Conservation (phyloP, 2,797 vertebrate species). For the Phaenicophaeus curvirostris region DNA sequence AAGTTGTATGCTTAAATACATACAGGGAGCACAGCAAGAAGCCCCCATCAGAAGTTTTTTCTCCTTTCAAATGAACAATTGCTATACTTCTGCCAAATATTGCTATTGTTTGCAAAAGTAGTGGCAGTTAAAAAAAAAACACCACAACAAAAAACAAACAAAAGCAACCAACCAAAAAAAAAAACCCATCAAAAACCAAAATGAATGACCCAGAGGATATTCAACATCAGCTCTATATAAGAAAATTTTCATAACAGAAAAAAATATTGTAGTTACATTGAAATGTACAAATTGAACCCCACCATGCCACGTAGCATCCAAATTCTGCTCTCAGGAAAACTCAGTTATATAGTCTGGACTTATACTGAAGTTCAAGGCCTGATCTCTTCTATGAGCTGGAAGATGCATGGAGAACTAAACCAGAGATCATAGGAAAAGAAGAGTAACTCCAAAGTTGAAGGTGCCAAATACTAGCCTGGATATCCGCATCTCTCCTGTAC, state of each 20-base stretch:
- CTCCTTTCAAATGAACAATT: no score
- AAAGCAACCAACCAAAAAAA: no score
- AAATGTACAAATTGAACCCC: not conserved
- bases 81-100: not conserved
- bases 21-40: no score
- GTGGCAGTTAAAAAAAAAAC: not conserved
- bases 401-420: not conserved
- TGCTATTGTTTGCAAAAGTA: not conserved
- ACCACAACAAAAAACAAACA: no score
- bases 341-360: not conserved
- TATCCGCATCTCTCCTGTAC: fast-evolving
- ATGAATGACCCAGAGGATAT: not conserved
- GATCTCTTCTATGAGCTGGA: not conserved
- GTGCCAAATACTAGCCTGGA: not conserved
- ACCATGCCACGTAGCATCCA: not conserved
- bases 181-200: no score
- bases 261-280: not conserved
- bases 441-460: not conserved
- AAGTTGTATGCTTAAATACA: no score
- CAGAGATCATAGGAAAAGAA: not conserved
- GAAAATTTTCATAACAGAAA: not conserved
- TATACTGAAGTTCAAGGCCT: not conserved
- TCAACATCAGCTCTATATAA: not conserved
- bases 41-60: no score
- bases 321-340: not conserved